Evolutionary conservation across 2,113 vertebrate genomes (phyloP).

Genomic region (Bambusicola thoracicus): DNA sequence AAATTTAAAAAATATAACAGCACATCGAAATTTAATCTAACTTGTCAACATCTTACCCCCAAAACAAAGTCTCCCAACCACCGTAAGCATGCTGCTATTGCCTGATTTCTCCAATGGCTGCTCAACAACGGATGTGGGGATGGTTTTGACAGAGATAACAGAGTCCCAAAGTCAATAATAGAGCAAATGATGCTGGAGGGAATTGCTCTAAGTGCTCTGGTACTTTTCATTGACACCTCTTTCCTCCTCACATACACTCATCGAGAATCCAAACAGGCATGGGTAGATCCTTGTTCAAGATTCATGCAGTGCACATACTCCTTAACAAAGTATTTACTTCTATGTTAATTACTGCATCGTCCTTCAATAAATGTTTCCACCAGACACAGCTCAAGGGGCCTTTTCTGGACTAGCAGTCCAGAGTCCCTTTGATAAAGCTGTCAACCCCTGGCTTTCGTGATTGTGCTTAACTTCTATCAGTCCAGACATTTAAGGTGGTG

Average conservation of each 20-base stretch:
- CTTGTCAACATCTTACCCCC: neutral
- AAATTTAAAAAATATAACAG: constrained; percentile 18
- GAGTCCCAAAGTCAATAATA: neutral
- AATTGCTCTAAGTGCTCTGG: neutral
- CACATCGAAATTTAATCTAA: constrained; percentile 44
- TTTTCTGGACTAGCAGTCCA: neutral
- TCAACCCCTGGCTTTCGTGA: neutral
- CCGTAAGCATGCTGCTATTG: neutral
- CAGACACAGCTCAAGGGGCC: neutral
- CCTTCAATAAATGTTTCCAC: neutral
- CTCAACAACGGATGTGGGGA: neutral
- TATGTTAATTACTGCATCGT: neutral
- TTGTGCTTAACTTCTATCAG: neutral
- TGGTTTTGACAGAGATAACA: neutral
- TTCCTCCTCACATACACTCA: neutral
- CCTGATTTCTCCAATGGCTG: neutral
- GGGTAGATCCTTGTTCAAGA: neutral
- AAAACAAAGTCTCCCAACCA: neutral
- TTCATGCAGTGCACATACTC: neutral
- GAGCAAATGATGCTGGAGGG: neutral
- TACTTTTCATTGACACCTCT: neutral
- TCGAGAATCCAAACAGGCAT: neutral
- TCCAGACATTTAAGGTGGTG: neutral
- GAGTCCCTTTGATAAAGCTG: neutral
- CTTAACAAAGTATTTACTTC: neutral